Conservation (phyloP, 2,797 vertebrate species). For the Philypnodon macrostomus region DNA sequence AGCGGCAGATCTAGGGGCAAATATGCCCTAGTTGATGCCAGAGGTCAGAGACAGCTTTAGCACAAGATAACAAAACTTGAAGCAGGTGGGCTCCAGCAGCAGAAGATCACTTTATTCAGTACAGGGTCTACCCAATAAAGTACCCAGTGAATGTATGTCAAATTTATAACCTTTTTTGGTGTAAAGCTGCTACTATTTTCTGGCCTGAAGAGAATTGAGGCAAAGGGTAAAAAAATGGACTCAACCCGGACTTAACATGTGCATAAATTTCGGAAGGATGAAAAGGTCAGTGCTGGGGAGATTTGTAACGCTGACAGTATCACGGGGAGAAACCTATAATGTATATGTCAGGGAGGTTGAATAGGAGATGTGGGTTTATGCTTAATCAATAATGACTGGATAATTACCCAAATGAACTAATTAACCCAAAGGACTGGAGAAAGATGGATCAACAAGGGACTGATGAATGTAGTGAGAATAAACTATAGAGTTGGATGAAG, state of each 20-base stretch:
- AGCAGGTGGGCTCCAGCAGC: too few relatives aligned
- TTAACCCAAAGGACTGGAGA: constrained; percentile 28
- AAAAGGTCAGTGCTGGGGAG: constrained; percentile 8
- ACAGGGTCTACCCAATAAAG: too few relatives aligned
- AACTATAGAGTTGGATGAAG: too few relatives aligned
- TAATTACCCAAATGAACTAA: constrained; percentile 40
- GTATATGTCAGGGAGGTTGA: neutral
- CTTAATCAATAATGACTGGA: constrained; percentile 18
- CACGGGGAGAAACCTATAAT: constrained; percentile 9
- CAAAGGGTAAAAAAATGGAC: constrained; percentile 13
- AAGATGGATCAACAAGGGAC: constrained; percentile 35
- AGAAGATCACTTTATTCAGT: too few relatives aligned
- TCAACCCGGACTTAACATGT: neutral
- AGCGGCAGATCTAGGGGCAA: too few relatives aligned
- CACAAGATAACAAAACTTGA: too few relatives aligned
- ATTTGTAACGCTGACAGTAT: constrained; percentile 25
- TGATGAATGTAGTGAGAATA: constrained; percentile 31
- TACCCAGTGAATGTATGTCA: too few relatives aligned
- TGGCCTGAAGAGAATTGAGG: neutral
- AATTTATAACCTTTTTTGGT: too few relatives aligned
- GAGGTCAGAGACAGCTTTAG: too few relatives aligned
- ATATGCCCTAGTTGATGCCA: too few relatives aligned
- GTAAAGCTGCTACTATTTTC: too few relatives aligned
- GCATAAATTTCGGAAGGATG: constrained; percentile 5
- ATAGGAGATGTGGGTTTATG: constrained; percentile 17